Conservation (phyloP, 2,797 vertebrate species). For the Labroides dimidiatus region DNA sequence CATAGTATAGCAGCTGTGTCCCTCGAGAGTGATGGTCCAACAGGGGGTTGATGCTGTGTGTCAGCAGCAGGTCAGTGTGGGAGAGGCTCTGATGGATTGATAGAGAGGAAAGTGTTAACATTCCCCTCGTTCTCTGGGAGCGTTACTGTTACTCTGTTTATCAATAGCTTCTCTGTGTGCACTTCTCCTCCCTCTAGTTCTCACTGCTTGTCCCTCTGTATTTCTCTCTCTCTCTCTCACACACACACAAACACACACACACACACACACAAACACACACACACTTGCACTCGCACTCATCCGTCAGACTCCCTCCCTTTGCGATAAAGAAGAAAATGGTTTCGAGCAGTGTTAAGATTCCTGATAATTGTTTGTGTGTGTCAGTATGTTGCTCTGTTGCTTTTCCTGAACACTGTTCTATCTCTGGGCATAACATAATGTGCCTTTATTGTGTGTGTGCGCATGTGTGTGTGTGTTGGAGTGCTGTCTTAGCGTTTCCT, state of each 20-base stretch:
- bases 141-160: conserved; percentile 64
- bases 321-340: conserved; percentile 32
- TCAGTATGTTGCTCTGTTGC: neutral
- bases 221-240: conserved; percentile 21
- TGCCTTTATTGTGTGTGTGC: conserved; percentile 13
- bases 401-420: conserved; percentile 11
- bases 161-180: conserved; percentile 80
- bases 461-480: neutral
- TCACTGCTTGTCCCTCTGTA: conserved; percentile 45
- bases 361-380: conserved; percentile 29
- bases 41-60: conserved; percentile 47
- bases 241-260: conserved; percentile 7
- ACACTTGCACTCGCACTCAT: conserved; percentile 14
- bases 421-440: conserved; percentile 2
- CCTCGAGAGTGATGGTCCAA: conserved; percentile 45
- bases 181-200: conserved; percentile 42
- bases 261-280: conserved; percentile 3
- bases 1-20: conserved; percentile 35
- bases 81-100: conserved; percentile 22
- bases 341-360: conserved; percentile 21
- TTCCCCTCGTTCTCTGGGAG: conserved; percentile 58
- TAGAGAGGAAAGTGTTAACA: conserved; percentile 61
- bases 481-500: conserved; percentile 35
- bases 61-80: conserved; percentile 52
- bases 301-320: conserved; percentile 29